phyloP scores from a whole-genome alignment of 2,113 vertebrate species.

The Mola mola region DNA sequence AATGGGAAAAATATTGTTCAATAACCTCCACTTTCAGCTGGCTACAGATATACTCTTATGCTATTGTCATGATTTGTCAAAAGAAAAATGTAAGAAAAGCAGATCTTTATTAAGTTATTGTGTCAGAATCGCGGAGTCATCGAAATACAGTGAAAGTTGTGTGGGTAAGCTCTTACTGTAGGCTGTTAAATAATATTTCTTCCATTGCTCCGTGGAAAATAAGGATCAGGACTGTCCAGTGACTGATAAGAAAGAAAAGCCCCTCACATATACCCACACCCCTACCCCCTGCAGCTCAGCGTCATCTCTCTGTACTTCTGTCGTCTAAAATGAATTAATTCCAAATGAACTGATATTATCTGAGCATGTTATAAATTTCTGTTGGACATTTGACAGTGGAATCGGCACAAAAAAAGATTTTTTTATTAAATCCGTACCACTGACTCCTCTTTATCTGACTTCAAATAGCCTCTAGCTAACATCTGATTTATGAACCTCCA shows the following conservation, averaged over 20 bases:
- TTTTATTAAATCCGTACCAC: not conserved
- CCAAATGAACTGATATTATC: slow-evolving; percentile 51
- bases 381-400: not conserved
- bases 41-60: too few relatives aligned
- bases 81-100: not conserved
- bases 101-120: not conserved
- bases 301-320: slow-evolving; percentile 34
- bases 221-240: slow-evolving; percentile 70
- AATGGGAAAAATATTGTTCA: too few relatives aligned
- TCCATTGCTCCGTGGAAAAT: slow-evolving; percentile 61
- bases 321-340: slow-evolving; percentile 35
- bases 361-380: slow-evolving; percentile 15
- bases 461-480: slow-evolving; percentile 7
- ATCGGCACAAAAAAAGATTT: slow-evolving; percentile 6
- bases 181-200: slow-evolving; percentile 44
- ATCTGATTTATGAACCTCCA: slow-evolving; percentile 39
- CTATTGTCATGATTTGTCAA: too few relatives aligned
- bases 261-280: slow-evolving; percentile 18
- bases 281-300: slow-evolving; percentile 35
- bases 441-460: not conserved
- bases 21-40: too few relatives aligned
- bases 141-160: slow-evolving; percentile 8
- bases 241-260: slow-evolving; percentile 72
- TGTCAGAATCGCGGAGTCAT: slow-evolving; percentile 7
- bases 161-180: slow-evolving; percentile 30